A percentile compares a stretch with the other conserved stretches of the same genome.
These are phyloP conservation scores for Morpho achilles DNA, from an alignment of 2,888 invertebrate genomes.

Conservation along the genomic window DNA sequence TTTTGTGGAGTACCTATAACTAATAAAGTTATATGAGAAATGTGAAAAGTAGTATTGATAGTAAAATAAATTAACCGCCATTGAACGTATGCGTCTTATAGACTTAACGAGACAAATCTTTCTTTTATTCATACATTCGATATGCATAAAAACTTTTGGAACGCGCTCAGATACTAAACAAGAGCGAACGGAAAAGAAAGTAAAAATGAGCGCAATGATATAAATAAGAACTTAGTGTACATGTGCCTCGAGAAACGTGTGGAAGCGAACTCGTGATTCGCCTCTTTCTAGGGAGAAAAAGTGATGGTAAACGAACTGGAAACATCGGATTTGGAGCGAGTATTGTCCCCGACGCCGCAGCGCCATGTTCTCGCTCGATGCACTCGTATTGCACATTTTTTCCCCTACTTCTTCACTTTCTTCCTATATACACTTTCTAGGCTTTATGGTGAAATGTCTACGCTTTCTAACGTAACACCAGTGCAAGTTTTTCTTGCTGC, in stretches of 20 bases:
- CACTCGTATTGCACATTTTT: conserved; percentile 62
- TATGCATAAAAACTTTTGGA: conserved; percentile 19
- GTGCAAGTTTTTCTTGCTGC: conserved; percentile 72
- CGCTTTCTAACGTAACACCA: conserved; percentile 74
- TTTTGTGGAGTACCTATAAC: too few relatives aligned
- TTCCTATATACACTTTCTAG: conserved; percentile 76
- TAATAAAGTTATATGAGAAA: too few relatives aligned
- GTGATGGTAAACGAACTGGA: conserved; percentile 60
- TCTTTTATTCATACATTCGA: conserved; percentile 10
- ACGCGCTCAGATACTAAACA: conserved; percentile 45
- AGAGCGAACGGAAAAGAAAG: conserved; percentile 78
- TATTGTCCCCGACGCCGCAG: conserved; percentile 44
- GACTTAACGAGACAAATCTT: conserved; percentile 11
- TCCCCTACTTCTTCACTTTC: conserved; percentile 75
- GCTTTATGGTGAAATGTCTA: conserved; percentile 73
- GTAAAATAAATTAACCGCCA: too few relatives aligned
- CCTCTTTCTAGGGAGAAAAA: conserved; percentile 59
- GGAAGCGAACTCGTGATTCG: conserved; percentile 55
- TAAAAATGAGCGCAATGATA: conserved; percentile 75
- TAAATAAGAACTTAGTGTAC: conserved; percentile 66
- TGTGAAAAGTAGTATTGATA: too few relatives aligned
- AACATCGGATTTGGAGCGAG: conserved; percentile 51
- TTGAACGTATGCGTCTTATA: not conserved
- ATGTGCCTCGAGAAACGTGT: conserved; percentile 56
- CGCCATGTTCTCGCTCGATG: conserved; percentile 51